A percentile compares a stretch with the other conserved stretches of the same genome.
phyloP scores from a whole-genome alignment of 1,140 invertebrate species.

The Ips typographus region DNA sequence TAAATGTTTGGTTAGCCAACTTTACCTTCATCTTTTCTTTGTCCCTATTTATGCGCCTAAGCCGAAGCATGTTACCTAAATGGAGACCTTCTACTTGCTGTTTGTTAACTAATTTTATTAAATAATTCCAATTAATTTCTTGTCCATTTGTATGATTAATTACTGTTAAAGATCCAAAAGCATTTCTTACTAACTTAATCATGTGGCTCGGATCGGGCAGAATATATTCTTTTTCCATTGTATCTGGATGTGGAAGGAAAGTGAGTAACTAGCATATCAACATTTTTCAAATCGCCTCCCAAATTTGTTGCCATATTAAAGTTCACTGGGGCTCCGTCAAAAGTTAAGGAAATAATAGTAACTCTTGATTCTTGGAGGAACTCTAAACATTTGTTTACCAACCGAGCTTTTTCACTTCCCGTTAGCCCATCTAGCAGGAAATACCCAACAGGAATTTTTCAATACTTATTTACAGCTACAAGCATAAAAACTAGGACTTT shows the following conservation, averaged over 20 bases:
- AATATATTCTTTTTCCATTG: constrained; percentile 17
- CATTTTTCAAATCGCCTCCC: constrained; percentile 21
- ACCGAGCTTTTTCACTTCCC: constrained; percentile 16
- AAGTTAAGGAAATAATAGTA: constrained; percentile 31
- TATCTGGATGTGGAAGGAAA: constrained; percentile 31
- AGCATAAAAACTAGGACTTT: too few relatives aligned
- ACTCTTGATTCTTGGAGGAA: constrained; percentile 20
- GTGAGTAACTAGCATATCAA: constrained; percentile 22
- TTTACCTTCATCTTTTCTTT: constrained; percentile 40
- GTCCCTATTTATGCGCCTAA: constrained; percentile 8
- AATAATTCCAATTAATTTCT: constrained; percentile 19
- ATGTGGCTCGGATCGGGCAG: constrained; percentile 27
- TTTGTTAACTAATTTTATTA: constrained; percentile 5
- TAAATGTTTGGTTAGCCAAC: constrained; percentile 43
- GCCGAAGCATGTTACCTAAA: constrained; percentile 16
- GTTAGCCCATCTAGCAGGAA: constrained; percentile 26
- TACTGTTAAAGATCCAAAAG: constrained; percentile 14
- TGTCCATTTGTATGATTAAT: constrained; percentile 1
- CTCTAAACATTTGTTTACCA: constrained; percentile 29
- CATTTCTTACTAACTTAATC: constrained; percentile 33
- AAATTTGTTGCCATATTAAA: constrained; percentile 24
- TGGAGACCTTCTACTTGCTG: constrained; percentile 25
- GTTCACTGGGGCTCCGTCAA: constrained; percentile 33
- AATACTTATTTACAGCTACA: too few relatives aligned
- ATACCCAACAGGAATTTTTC: too few relatives aligned